Conservation (phyloP, 2,888 invertebrate species). For the Drosophila pseudotalamancana region DNA sequence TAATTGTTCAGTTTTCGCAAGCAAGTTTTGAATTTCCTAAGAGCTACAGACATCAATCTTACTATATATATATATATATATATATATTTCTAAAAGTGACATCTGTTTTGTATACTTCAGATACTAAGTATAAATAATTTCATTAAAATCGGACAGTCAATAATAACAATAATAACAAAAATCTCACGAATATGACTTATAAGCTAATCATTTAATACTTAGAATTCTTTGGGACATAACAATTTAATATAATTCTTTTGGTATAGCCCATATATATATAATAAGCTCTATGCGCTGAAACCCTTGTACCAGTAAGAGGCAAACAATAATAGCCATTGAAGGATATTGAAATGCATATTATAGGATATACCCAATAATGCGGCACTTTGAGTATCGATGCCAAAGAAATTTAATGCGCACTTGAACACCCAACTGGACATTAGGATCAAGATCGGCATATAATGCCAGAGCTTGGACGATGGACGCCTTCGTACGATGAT, state of each 20-base stretch:
- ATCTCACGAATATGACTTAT: no score
- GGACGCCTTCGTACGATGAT: constrained; percentile 2
- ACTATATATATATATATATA: no score
- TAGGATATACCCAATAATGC: constrained; percentile 37
- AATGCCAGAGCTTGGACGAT: constrained; percentile 19
- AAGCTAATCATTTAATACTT: not conserved
- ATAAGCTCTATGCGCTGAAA: not conserved
- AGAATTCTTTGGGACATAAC: no score
- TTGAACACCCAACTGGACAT: constrained; percentile 26
- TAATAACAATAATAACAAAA: no score
- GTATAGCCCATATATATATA: not conserved
- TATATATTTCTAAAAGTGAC: no score
- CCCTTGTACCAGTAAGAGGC: constrained; percentile 24
- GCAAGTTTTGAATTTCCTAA: no score
- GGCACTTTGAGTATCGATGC: constrained; percentile 8
- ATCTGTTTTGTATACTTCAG: no score
- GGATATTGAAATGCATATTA: constrained; percentile 15
- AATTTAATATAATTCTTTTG: no score
- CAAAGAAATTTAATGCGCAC: not conserved
- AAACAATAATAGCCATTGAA: constrained; percentile 35
- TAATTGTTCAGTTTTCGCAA: no score
- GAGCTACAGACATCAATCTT: no score
- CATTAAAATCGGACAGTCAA: no score
- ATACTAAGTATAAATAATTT: no score
- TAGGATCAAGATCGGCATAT: constrained; percentile 29